Evolutionary conservation across 30 jellyfish, hydroid and myxozoan species (phyloP), one percentile per base, ranked within the genome.

Genomic region (Morbakka virulenta): DNA sequence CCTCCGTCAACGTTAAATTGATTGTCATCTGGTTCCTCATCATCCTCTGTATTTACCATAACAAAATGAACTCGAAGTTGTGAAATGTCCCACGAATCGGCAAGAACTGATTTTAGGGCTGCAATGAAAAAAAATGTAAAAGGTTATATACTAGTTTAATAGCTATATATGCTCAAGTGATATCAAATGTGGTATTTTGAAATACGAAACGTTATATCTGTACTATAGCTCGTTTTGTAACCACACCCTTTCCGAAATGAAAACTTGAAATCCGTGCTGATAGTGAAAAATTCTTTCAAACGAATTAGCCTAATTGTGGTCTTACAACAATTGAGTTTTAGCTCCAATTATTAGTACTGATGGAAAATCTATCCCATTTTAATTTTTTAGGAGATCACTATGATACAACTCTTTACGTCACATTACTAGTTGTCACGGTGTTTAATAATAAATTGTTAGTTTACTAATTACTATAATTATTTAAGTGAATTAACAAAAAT

Each of bases 31-130:
- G 98, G 98, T 28, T 91, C 98, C 33, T 91, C 98, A 52, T 84
- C 96, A 52, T 91, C 98, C 98, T 91, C 98, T 20, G 80, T 80
- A 62, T 91, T 91, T 52, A 85, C 92, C 98, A 91, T 91, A 28
- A 82, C 84, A 73, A 91, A 91, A 61, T 91, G 52, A 36, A 62
- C 68, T 64, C 96, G 67, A 64, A 91, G 81, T 69, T 84, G 80
- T 62, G 63, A 84, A 51, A 91, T 73, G 26, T 94, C 87, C 21
- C 91, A 85, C 0, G 95, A 84, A 2, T 84, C 77, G 3, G 87
- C 85, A 52, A 91, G 76, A 36, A 32, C 77, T 34, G 98, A 96
- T 75, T 91, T 91, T 78, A 91, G 67, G 28, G 98, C 96, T 65
- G 63, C 14, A 34, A 65, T 30, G 50, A 6, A 64, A 23, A 61